Base-by-base conservation (phyloP, 2,113 vertebrate genomes). In the Xenotilapia leptura region DNA sequence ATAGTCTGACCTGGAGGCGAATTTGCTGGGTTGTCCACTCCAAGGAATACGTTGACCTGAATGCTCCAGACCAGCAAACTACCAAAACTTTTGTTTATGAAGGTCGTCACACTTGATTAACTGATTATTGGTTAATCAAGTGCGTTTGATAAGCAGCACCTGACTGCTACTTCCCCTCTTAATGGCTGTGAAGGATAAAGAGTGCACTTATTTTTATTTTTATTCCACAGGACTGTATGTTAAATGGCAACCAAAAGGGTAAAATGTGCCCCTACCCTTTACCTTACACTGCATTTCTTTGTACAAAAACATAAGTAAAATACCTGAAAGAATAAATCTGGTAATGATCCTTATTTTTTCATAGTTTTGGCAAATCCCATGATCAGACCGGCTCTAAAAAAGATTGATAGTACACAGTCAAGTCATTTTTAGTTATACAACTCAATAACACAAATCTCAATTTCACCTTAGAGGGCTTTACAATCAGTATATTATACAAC, bases 391-490 rank as follows among this genome's bases (percentile, higher is more conserved):
- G 42, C 42, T 31, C 26, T 31, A 77, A 33, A 77, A 77, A 31
- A 13, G 17, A 77, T 51, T 77, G 15, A 77, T 51, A n/a, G 17
- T 77, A 51, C 23, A 51, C 26, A 77, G 26, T 6, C 45, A 51
- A 77, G 73, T 31, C 45, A n/a, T 77, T 77, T 77, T 31, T 77
- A 77, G 17, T 51, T 77, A 49, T 49, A 77, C 26, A 33, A 31
- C 26, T 77, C 73, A 49, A 31, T 31, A 77, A 13, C 73, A 31
- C 45, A 49, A 51, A 77, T 77, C 6, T 51, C 73, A 77, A 33
- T 77, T 77, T 77, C 26, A 77, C 73, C 45, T 77, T n/a, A 51
- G 73, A 51, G 26, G 45, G 45, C 5, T 77, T 31, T 77, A 77
- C 10, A 77, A 77, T 77, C 45, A 51, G 73, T 51, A 33, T 77